These are phyloP conservation scores for Suillia variegata DNA, from an alignment of 2,888 invertebrate genomes.

Conservation along the genomic window DNA sequence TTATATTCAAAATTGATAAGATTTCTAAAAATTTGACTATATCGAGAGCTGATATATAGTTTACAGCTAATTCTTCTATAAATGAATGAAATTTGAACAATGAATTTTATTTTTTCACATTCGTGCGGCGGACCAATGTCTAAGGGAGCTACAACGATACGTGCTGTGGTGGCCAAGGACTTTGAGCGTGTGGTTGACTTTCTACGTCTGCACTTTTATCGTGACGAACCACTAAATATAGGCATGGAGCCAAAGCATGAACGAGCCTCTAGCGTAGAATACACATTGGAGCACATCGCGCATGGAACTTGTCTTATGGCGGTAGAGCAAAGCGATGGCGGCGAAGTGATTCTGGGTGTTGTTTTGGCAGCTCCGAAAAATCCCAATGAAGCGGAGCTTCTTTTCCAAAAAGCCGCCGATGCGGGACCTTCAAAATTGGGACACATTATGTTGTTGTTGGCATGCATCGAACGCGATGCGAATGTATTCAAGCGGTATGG, in stretches of 20 bases:
- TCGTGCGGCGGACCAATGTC: too few relatives aligned
- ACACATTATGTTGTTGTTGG: constrained; percentile 42
- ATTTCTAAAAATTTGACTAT: too few relatives aligned
- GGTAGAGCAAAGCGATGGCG: not conserved
- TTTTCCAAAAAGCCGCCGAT: constrained; percentile 37
- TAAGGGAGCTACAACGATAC: constrained; percentile 28
- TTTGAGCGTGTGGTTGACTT: constrained; percentile 43
- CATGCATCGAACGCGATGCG: constrained; percentile 43
- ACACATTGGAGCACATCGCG: constrained; percentile 41
- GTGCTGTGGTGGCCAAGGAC: constrained; percentile 37
- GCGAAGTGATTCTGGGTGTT: constrained; percentile 42
- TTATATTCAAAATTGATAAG: too few relatives aligned
- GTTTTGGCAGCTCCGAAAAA: constrained; percentile 50
- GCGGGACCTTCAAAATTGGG: constrained; percentile 49
- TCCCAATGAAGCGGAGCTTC: constrained; percentile 34
- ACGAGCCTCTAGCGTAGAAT: constrained; percentile 44
- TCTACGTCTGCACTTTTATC: constrained; percentile 47
- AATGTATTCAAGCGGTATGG: constrained; percentile 44
- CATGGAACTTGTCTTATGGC: constrained; percentile 46
- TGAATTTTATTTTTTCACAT: too few relatives aligned
- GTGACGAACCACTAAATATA: constrained; percentile 52
- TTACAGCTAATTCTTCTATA: too few relatives aligned
- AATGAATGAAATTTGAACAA: too few relatives aligned
- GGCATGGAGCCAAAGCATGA: constrained; percentile 45
- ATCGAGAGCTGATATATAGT: too few relatives aligned